phyloP scores from a whole-genome alignment of 2,888 invertebrate species.

The Timema cristinae region DNA sequence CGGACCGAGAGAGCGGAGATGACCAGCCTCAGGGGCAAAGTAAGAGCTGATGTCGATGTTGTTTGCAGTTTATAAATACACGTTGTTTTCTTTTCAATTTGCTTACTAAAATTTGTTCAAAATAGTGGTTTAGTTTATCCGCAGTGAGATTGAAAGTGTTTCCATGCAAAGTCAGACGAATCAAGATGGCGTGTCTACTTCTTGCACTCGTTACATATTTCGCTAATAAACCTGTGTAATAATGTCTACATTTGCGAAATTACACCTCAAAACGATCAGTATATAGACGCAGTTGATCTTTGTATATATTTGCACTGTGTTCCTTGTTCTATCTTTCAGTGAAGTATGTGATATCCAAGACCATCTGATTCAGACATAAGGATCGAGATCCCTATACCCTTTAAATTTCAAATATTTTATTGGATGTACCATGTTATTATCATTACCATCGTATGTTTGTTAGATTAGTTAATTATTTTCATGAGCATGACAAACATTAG shows the following conservation, averaged over 20 bases:
- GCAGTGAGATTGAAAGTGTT: not conserved
- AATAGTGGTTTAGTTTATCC: no score
- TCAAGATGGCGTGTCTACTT: slow-evolving; percentile 33
- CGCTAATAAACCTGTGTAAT: no score
- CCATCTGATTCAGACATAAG: slow-evolving; percentile 12
- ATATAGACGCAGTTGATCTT: not conserved
- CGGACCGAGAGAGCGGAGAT: slow-evolving; percentile 44
- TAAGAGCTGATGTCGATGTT: slow-evolving; percentile 36
- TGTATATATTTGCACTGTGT: no score
- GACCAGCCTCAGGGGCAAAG: slow-evolving; percentile 43
- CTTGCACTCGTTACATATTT: no score
- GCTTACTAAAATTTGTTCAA: slow-evolving; percentile 13
- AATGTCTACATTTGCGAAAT: not conserved
- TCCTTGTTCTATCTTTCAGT: no score
- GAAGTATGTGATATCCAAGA: not conserved
- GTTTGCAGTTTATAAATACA: slow-evolving; percentile 24
- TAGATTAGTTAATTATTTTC: no score
- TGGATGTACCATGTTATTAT: not conserved
- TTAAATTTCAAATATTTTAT: not conserved
- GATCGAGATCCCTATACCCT: not conserved
- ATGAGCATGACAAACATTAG: no score
- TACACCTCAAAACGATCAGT: not conserved
- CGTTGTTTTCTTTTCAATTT: slow-evolving; percentile 15
- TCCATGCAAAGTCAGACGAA: slow-evolving; percentile 30
- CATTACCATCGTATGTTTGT: not conserved